These are phyloP conservation scores for Thermophis baileyi DNA, from an alignment of 2,113 vertebrate species.

Conservation along the genomic window DNA sequence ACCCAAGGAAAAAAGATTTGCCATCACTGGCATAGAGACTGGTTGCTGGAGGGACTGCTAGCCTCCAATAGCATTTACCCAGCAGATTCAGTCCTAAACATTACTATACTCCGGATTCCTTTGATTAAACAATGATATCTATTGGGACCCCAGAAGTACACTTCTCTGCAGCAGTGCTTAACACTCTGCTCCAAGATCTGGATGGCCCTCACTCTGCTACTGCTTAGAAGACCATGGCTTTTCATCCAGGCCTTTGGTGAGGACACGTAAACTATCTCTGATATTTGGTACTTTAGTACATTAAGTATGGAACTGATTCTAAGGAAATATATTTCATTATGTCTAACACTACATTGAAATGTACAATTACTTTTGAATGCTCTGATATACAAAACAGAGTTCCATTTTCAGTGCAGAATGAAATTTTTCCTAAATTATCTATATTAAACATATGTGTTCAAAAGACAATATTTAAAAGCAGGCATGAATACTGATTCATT, in stretches of 20 bases:
- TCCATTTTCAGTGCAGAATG: slow-evolving; percentile 16
- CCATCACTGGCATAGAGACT: too few relatives aligned
- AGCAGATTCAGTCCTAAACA: neutral
- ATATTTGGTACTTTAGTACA: neutral
- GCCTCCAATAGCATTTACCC: neutral
- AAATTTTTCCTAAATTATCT: slow-evolving; percentile 17
- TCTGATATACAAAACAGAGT: slow-evolving; percentile 12
- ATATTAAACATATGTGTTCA: slow-evolving; percentile 29
- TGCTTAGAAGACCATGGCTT: neutral
- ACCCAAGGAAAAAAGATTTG: too few relatives aligned
- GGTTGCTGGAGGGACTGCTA: neutral
- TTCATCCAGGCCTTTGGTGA: neutral
- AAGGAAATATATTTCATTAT: slow-evolving; percentile 28
- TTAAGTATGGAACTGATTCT: neutral
- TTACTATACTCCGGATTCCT: neutral
- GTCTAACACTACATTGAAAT: neutral
- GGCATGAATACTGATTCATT: slow-evolving; percentile 1
- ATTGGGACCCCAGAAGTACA: neutral
- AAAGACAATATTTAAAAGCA: slow-evolving; percentile 17
- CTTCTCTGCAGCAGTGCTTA: neutral
- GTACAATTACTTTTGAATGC: slow-evolving; percentile 2
- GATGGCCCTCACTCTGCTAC: neutral
- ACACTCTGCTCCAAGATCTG: neutral
- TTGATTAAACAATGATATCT: neutral
- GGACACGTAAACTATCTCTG: neutral